Conservation (phyloP, 2,888 invertebrate species). For the Pristionchus entomophagus region DNA sequence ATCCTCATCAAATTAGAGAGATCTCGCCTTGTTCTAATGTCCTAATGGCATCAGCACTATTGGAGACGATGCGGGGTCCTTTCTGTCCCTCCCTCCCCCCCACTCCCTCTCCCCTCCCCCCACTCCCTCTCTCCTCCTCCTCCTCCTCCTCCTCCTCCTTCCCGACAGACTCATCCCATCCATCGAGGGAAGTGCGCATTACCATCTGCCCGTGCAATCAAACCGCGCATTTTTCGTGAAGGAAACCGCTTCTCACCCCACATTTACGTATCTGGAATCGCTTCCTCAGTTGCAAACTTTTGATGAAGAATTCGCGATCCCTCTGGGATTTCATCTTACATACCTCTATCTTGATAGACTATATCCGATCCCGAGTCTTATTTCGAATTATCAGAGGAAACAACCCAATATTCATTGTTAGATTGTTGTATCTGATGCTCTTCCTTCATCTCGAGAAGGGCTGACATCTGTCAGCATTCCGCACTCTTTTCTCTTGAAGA, state of each 20-base stretch:
- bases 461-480: not conserved
- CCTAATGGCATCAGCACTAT: slow-evolving; percentile 36
- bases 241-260: no score
- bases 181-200: not conserved
- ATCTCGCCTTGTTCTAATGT: slow-evolving; percentile 1
- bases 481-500: not conserved
- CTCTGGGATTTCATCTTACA: not conserved
- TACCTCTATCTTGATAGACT: no score
- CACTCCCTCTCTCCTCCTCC: not conserved
- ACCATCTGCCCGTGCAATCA: slow-evolving; percentile 31
- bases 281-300: no score
- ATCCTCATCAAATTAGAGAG: not conserved
- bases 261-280: no score
- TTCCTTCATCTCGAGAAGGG: not conserved
- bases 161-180: not conserved
- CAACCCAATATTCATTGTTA: not conserved
- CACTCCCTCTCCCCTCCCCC: not conserved
- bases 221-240: not conserved
- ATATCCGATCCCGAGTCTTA: no score
- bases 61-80: not conserved
- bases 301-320: not conserved
- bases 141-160: not conserved
- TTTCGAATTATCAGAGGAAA: no score
- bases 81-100: not conserved
- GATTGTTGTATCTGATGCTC: not conserved